Base-by-base conservation (phyloP, 2,888 invertebrate genomes). In the Hydropsyche betteni region DNA sequence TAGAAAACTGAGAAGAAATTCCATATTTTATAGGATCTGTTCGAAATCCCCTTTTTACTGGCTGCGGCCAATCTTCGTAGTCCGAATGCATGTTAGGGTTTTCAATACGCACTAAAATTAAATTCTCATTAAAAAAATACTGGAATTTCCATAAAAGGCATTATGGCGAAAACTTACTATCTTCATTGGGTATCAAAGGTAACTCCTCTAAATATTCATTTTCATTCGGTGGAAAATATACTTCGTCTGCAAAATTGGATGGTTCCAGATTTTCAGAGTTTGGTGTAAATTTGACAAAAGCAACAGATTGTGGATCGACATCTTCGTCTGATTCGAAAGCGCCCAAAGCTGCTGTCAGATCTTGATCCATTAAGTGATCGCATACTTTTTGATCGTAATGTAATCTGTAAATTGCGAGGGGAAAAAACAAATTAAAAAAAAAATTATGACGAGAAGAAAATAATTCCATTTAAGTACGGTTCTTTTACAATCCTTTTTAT, bases 211-310 rank as follows among this genome's bases (percentile, higher is more conserved):
- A 83, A 58, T 58, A 72, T 81, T 86, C 87, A 55, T 86, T 87
- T 73, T 89, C 87, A 68, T 86, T 84, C 76, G 93, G 92, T 34
- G 94, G 94, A 83, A 89, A 93, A 83, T 93, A 94, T 14, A 93
- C 88, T 85, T 94, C 94, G 81, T 94, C 94, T n/a, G 94, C 93
- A 82, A 90, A 94, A 80, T 92, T 90, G 2, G 90, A 89, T 75
- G 87, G 84, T 77, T 89, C 91, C 14, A 85, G 84, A 44, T 44
- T 44, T 10, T 75, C 68, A 75, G 81, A 81, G 74, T 89, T 89
- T 12, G 95, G 95, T 6, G 91, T 91, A 81, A 93, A 95, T 80
- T 92, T 92, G 38, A 95, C 92, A 80, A 92, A 92, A 44, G 95
- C 95, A 82, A 93, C 87, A 81, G 93, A 91, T 80, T 91, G 90